phyloP scores from a whole-genome alignment of 2,113 vertebrate species.

The Scomber japonicus region DNA sequence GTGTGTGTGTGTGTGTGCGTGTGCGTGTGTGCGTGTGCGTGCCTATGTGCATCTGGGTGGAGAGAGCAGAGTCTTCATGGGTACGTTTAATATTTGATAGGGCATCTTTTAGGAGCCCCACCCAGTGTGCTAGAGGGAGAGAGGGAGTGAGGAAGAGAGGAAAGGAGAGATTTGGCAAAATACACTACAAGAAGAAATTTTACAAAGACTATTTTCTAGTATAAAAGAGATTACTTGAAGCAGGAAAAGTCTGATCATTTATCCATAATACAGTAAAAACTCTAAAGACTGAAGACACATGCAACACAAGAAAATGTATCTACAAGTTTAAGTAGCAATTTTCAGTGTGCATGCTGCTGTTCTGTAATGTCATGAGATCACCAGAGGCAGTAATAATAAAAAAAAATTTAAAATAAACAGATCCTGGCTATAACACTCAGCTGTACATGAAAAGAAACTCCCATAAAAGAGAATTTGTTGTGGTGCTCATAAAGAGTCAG shows the following conservation, averaged over 20 bases:
- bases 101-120: slow-evolving; percentile 61
- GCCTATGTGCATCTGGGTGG: slow-evolving; percentile 48
- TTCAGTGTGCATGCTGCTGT: background rate
- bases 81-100: slow-evolving; percentile 76
- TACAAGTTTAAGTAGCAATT: slow-evolving; percentile 31
- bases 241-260: background rate
- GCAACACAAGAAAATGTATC: background rate
- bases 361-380: slow-evolving; percentile 38
- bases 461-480: slow-evolving; percentile 30
- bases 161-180: slow-evolving; percentile 5
- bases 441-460: slow-evolving; percentile 25
- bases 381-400: slow-evolving; percentile 38
- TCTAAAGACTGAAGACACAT: slow-evolving; percentile 14
- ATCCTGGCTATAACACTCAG: slow-evolving; percentile 5
- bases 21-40: background rate
- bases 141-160: slow-evolving; percentile 6
- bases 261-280: slow-evolving; percentile 14
- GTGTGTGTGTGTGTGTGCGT: slow-evolving; percentile 20
- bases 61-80: slow-evolving; percentile 52
- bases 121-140: slow-evolving; percentile 4
- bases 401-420: no score
- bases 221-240: background rate
- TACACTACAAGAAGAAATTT: background rate
- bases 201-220: no score
- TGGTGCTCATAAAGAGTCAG: slow-evolving; percentile 39